Conservation (phyloP, 2,797 vertebrate genomes). For the Anguilla pacifica region DNA sequence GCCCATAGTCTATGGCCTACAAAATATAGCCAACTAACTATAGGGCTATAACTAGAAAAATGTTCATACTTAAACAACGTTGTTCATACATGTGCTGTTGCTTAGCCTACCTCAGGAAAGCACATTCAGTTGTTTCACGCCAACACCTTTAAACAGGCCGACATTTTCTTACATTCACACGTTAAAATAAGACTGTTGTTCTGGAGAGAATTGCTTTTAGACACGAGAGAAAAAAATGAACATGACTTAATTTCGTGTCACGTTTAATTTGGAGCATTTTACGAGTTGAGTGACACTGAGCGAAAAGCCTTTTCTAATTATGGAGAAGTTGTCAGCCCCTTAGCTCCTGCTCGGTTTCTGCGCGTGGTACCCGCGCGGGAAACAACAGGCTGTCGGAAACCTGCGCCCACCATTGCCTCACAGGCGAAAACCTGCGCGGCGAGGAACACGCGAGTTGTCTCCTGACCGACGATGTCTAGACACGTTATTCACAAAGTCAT, state of each 20-base stretch:
- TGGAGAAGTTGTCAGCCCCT: constrained; percentile 66
- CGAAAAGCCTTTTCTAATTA: constrained; percentile 68
- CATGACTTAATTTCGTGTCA: constrained; percentile 70
- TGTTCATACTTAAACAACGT: background rate
- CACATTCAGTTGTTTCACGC: background rate
- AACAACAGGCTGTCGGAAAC: constrained; percentile 77
- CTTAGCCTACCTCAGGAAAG: background rate
- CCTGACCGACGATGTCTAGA: constrained; percentile 50
- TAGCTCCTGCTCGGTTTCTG: constrained; percentile 65
- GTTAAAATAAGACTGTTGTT: background rate
- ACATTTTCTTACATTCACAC: background rate
- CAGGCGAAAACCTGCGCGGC: constrained; percentile 69
- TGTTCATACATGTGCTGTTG: background rate
- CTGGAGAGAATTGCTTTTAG: background rate
- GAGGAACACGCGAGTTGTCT: constrained; percentile 51
- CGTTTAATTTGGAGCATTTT: constrained; percentile 52
- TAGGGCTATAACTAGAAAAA: background rate
- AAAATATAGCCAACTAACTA: background rate
- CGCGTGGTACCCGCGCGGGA: constrained; percentile 70
- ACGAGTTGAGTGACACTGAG: constrained; percentile 43
- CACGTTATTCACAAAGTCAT: constrained; percentile 54
- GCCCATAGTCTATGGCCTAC: background rate
- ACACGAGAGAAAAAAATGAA: constrained; percentile 57
- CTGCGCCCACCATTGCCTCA: constrained; percentile 70
- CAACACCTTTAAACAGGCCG: background rate